phyloP scores from a whole-genome alignment of 2,113 vertebrate species.

The Gracilinanus agilis region DNA sequence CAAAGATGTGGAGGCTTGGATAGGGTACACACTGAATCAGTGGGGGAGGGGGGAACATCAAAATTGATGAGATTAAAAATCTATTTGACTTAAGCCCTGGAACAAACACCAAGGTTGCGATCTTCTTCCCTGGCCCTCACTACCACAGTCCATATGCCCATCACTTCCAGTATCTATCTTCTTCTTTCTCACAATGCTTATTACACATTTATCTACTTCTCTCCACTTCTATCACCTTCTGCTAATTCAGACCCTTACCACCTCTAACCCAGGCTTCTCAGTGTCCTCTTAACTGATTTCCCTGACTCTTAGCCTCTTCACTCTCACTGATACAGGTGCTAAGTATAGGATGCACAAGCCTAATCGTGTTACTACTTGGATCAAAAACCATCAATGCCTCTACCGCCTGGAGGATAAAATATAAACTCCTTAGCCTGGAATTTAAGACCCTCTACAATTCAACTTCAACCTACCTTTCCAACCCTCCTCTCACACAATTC shows the following conservation, averaged over 20 bases:
- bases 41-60: accelerated
- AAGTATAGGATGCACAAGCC: neutral
- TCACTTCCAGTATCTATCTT: neutral
- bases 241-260: neutral
- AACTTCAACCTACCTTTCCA: neutral
- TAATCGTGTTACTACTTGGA: neutral
- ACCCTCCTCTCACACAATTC: neutral
- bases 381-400: neutral
- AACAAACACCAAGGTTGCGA: neutral
- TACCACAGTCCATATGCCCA: neutral
- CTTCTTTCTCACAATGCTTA: neutral
- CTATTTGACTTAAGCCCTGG: neutral
- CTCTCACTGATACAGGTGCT: no score
- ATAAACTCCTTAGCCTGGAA: neutral
- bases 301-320: neutral
- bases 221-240: neutral
- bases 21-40: neutral
- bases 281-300: neutral
- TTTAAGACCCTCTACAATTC: neutral
- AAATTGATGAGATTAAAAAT: neutral
- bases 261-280: neutral
- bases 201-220: neutral
- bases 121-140: neutral
- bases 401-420: neutral
- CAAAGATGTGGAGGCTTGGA: neutral